phyloP scores from a whole-genome alignment of 2,113 vertebrate genomes.

The Rhabdornis inornatus region DNA sequence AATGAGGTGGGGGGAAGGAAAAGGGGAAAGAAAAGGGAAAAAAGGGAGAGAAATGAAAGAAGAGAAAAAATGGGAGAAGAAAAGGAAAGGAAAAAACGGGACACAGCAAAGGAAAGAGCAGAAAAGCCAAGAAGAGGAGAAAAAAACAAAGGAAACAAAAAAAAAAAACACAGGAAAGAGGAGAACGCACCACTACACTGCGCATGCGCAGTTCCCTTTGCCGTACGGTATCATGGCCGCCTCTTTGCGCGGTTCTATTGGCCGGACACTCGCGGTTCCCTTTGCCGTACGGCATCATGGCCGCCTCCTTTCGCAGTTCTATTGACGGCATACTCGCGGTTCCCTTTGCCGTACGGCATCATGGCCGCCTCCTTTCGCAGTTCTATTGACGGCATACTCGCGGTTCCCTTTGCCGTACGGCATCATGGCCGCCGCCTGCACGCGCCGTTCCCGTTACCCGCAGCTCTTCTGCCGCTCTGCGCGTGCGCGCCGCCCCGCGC shows the following conservation, averaged over 20 bases:
- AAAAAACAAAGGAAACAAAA: background rate
- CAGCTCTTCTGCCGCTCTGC: rapidly evolving
- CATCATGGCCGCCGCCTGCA: background rate
- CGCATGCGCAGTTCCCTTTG: too few relatives aligned
- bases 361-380: too few relatives aligned
- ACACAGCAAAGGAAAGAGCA: background rate
- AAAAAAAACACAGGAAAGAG: background rate
- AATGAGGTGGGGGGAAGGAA: too few relatives aligned
- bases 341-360: background rate
- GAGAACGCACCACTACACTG: rapidly evolving
- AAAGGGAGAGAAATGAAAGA: too few relatives aligned
- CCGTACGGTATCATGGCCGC: too few relatives aligned
- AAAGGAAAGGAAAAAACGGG: background rate
- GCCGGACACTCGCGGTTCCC: too few relatives aligned
- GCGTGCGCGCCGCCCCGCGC: background rate
- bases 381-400: too few relatives aligned
- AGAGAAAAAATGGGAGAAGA: too few relatives aligned
- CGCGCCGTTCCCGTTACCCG: rapidly evolving
- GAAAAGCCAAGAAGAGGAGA: background rate
- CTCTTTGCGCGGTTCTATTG: too few relatives aligned
- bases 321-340: too few relatives aligned
- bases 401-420: background rate
- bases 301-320: background rate
- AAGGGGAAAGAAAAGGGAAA: too few relatives aligned
- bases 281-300: background rate